These are phyloP conservation scores for Bos indicus DNA, from an alignment of 2,113 vertebrate species.

Conservation along the genomic window DNA sequence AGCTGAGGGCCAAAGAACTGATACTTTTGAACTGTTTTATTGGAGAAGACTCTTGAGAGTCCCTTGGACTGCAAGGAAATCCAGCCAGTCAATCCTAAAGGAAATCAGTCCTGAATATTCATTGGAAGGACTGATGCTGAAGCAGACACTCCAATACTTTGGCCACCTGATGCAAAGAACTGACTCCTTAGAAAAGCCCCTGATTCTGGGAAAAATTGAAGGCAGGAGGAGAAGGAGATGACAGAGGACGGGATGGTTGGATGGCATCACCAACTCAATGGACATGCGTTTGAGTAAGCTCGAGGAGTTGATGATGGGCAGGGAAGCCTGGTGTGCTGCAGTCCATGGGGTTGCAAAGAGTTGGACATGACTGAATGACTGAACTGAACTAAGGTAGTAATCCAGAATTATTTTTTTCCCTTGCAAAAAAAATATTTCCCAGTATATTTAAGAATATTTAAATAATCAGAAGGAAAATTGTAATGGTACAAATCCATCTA, in stretches of 20 bases:
- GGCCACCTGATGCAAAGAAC: background rate
- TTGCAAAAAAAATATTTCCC: background rate
- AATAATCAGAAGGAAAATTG: background rate
- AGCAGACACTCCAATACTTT: background rate
- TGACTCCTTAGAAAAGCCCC: background rate
- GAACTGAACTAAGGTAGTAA: background rate
- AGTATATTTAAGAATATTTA: background rate
- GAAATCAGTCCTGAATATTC: background rate
- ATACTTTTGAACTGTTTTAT: background rate
- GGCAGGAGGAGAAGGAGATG: background rate
- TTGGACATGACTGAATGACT: background rate
- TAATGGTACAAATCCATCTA: background rate
- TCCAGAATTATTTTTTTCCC: background rate
- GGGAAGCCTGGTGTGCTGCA: background rate
- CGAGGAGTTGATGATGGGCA: background rate
- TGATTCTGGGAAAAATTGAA: background rate
- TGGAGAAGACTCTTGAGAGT: background rate
- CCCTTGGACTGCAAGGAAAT: background rate
- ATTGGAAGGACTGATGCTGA: background rate
- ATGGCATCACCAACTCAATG: background rate
- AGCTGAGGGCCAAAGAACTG: background rate
- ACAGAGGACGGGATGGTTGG: background rate
- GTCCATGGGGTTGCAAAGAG: background rate
- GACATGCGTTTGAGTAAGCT: background rate
- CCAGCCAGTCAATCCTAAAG: background rate